Evolutionary conservation across 2,797 vertebrate species (phyloP).

Genomic region (Hyperoplus immaculatus): DNA sequence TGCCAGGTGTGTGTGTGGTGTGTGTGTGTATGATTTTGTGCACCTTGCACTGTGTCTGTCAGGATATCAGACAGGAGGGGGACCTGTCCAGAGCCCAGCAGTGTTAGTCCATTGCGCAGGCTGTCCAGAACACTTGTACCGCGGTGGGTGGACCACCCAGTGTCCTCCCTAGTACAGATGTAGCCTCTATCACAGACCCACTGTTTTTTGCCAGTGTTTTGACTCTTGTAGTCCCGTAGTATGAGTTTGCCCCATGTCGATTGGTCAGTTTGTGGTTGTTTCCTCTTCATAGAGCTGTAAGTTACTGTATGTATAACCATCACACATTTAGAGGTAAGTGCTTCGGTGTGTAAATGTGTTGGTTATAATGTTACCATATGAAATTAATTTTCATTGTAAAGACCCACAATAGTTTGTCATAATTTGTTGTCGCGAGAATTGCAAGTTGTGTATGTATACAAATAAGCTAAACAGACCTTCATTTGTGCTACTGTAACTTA

Average conservation of each 20-base stretch:
- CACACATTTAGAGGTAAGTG: no score
- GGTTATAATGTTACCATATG: no score
- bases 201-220: conserved; percentile 20
- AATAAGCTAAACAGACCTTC: no score
- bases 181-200: conserved; percentile 44
- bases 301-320: no score
- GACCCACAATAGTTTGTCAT: no score
- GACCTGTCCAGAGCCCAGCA: conserved; percentile 80
- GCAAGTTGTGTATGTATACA: conserved; percentile 17
- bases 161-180: conserved; percentile 62
- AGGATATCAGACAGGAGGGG: conserved; percentile 84
- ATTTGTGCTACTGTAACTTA: neutral
- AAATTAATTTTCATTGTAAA: no score
- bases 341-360: no score
- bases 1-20: no score
- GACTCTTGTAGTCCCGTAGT: conserved; percentile 29
- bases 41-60: conserved; percentile 67
- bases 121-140: conserved; percentile 81
- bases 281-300: no score
- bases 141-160: conserved; percentile 80
- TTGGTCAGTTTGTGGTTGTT: no score
- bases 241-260: conserved; percentile 6
- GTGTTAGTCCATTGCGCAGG: conserved; percentile 76
- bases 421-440: conserved; percentile 1
- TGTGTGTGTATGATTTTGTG: no score